Conservation (phyloP, 2,797 vertebrate genomes). For the Acanthis flammea region DNA sequence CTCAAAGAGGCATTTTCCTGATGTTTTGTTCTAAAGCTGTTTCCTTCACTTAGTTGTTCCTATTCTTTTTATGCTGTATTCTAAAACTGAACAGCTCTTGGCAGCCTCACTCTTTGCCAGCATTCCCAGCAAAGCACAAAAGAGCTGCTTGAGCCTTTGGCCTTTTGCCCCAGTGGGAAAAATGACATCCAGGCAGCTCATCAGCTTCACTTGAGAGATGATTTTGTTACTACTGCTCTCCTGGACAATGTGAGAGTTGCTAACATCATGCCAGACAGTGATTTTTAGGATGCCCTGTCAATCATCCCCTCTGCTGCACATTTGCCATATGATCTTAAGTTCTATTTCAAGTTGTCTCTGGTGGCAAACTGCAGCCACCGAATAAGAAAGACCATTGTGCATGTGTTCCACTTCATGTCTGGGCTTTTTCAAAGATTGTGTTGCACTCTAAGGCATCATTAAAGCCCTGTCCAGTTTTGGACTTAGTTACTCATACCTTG, state of each 20-base stretch:
- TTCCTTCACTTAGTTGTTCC: background rate
- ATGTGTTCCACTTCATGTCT: background rate
- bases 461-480: background rate
- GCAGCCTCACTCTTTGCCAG: background rate
- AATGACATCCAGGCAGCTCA: background rate
- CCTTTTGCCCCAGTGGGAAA: background rate
- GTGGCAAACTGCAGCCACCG: background rate
- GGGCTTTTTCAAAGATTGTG: background rate
- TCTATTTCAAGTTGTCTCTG: background rate
- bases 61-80: background rate
- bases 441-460: background rate
- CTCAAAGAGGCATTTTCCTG: background rate
- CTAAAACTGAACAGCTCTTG: background rate
- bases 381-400: background rate
- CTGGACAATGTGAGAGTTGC: background rate
- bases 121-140: background rate
- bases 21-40: background rate
- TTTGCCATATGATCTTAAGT: background rate
- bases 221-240: background rate
- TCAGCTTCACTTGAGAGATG: background rate
- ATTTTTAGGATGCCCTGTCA: background rate
- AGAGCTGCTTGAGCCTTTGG: background rate
- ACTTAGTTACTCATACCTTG: background rate
- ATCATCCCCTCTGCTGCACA: background rate
- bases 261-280: background rate